Conservation (phyloP, 2,113 vertebrate species). For the Progne subis region DNA sequence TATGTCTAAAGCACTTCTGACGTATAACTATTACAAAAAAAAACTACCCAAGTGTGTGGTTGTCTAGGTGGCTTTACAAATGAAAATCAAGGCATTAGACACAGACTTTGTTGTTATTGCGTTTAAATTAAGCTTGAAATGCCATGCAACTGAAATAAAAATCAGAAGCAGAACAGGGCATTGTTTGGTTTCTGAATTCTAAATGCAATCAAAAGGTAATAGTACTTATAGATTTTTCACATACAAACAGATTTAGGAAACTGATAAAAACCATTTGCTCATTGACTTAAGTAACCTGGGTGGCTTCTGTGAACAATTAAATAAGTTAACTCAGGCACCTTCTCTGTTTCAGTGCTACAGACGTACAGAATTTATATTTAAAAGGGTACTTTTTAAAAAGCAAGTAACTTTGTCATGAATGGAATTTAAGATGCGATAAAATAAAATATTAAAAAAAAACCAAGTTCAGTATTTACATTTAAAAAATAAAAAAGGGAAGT, state of each 20-base stretch:
- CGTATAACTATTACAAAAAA: conserved; percentile 18
- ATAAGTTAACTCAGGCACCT: not conserved
- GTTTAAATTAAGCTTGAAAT: conserved; percentile 61
- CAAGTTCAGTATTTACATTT: not conserved
- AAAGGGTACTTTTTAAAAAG: not conserved
- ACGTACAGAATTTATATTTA: not conserved
- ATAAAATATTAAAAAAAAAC: not conserved
- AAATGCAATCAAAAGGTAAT: conserved; percentile 51
- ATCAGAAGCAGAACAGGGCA: not conserved
- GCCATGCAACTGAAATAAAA: conserved; percentile 46
- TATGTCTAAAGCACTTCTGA: conserved; percentile 40
- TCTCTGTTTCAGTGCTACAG: not conserved
- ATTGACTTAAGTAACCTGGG: not conserved
- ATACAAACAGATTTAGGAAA: conserved; percentile 35
- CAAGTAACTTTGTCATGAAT: not conserved
- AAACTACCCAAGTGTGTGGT: not conserved
- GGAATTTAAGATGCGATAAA: not conserved
- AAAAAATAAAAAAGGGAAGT: not conserved
- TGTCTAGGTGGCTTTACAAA: conserved; percentile 36
- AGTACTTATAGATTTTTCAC: conserved; percentile 48
- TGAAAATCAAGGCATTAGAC: conserved; percentile 38
- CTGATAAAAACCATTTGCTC: conserved; percentile 21
- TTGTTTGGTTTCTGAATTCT: conserved; percentile 59
- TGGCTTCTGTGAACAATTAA: conserved; percentile 44
- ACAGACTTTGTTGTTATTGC: conserved; percentile 3